Percentiles rank a stretch among this genome's conserved stretches.
phyloP scores from a whole-genome alignment of 2,797 vertebrate genomes.

The Lagocephalus sceleratus region DNA sequence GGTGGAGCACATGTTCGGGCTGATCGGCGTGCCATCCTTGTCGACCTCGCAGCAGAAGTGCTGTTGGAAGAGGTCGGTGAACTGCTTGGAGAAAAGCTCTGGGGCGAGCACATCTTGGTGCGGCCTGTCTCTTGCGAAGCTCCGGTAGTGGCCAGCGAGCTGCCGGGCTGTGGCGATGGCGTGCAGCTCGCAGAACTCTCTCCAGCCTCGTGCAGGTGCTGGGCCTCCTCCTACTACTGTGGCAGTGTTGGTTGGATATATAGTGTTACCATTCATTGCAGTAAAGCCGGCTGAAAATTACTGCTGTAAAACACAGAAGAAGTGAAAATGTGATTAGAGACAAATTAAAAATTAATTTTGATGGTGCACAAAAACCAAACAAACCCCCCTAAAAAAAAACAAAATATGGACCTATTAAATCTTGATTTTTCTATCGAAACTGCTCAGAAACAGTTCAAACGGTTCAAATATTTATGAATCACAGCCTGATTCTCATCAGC shows the following conservation, averaged over 20 bases:
- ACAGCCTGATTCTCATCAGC: slow-evolving; percentile 39
- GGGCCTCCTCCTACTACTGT: slow-evolving; percentile 64
- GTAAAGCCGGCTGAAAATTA: slow-evolving; percentile 80
- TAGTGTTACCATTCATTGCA: slow-evolving; percentile 95
- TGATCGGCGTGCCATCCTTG: slow-evolving; percentile 68
- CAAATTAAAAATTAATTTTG: slow-evolving; percentile 35
- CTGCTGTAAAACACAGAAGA: slow-evolving; percentile 68
- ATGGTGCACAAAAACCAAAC: neutral
- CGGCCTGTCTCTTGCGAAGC: slow-evolving; percentile 83
- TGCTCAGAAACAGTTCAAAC: slow-evolving; percentile 36
- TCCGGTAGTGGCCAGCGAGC: slow-evolving; percentile 90
- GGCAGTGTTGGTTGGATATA: slow-evolving; percentile 81
- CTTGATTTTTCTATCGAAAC: slow-evolving; percentile 22
- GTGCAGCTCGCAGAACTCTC: slow-evolving; percentile 97
- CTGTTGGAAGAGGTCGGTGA: slow-evolving; percentile 91
- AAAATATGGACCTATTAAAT: slow-evolving; percentile 27
- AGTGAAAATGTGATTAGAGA: slow-evolving; percentile 42
- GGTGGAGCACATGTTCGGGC: slow-evolving; percentile 39
- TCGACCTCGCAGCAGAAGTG: slow-evolving; percentile 91
- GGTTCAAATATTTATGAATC: too few relatives aligned
- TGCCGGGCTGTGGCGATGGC: slow-evolving; percentile 88
- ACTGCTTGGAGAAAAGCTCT: slow-evolving; percentile 90
- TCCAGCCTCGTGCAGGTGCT: slow-evolving; percentile 84
- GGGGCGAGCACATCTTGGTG: slow-evolving; percentile 86
- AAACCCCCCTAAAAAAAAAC: neutral